Evolutionary conservation across 2,797 vertebrate species (phyloP).

Genomic region (Anas bernieri): DNA sequence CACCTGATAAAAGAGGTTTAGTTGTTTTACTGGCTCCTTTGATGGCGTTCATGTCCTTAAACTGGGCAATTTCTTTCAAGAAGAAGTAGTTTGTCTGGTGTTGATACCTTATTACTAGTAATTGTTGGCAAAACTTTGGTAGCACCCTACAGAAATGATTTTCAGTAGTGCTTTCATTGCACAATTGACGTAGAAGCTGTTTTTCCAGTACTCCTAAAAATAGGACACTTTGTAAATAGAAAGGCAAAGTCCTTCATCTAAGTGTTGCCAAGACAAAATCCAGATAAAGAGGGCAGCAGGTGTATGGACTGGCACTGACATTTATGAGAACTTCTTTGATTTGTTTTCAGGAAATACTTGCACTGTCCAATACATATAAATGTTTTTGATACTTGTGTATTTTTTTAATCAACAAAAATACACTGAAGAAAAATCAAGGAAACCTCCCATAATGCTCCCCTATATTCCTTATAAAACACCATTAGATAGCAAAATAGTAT

Average conservation of each 20-base stretch:
- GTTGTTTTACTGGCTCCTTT: not conserved
- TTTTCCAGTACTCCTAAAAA: not conserved
- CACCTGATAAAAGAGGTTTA: not conserved
- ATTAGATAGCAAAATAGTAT: not conserved
- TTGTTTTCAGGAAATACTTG: constrained; percentile 2
- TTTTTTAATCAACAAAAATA: not conserved
- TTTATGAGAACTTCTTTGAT: not conserved
- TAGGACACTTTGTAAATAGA: not conserved
- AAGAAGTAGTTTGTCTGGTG: not conserved
- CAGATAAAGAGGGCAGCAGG: not conserved
- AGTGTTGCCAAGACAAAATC: not conserved
- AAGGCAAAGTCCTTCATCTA: not conserved
- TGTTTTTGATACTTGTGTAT: not conserved
- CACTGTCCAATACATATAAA: not conserved
- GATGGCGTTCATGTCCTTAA: not conserved
- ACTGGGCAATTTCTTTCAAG: not conserved
- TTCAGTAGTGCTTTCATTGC: not conserved
- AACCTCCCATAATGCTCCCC: not conserved
- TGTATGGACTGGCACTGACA: not conserved
- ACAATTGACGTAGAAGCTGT: not conserved
- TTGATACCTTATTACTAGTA: not conserved
- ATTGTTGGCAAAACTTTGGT: not conserved
- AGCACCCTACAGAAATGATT: not conserved
- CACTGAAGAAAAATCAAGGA: not conserved
- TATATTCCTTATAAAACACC: not conserved